Base-by-base conservation (phyloP, 2,888 invertebrate genomes). In the Ormyrus thymus region DNA sequence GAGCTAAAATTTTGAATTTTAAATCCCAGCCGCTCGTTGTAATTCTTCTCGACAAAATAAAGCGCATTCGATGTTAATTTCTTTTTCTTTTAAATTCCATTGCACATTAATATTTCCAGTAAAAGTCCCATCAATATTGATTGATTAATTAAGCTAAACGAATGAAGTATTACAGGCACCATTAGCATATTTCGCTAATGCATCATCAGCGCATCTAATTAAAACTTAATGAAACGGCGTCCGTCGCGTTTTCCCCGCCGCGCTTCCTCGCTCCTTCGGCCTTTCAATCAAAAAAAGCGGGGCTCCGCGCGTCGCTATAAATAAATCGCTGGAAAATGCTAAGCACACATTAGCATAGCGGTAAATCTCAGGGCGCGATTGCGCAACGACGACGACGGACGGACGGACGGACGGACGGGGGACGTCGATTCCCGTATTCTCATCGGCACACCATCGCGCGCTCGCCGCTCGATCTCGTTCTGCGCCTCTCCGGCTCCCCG, bases 301-400 rank as follows among this genome's bases (percentile, higher is more conserved):
- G 29, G 15, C n/a, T 11, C 13, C n/a, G 62, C 29, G 15, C 66
- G 15, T 29, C 29, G 53, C 77, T 75, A 78, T 76, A 77, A 71
- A 68, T 70, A 71, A 77, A 70, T 71, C 74, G n/a, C 55, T 53
- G 66, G 59, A 29, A 76, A 71, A 71, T 69, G 66, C 68, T 78
- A 78, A 81, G 46, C 64, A 62, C 58, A 70, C 78, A 76, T 80
- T 76, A 78, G 78, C 78, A 81, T 78, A 81, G 50, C 78, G 80
- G 80, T 81, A 76, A 73, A 77, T 70, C 69, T 62, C 45, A n/a
- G 45, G 29, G n/a, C 68, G 48, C 46, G 53, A 72, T 81, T 81
- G 69, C 72, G 64, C 72, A 81, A 78, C 74, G 6, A 10, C 43
- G 48, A 10, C 55, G 64, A 65, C 65, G 59, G 7, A 9, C 11